Evolutionary conservation across 2,113 vertebrate species (phyloP).

Genomic region (Lycaon pictus): DNA sequence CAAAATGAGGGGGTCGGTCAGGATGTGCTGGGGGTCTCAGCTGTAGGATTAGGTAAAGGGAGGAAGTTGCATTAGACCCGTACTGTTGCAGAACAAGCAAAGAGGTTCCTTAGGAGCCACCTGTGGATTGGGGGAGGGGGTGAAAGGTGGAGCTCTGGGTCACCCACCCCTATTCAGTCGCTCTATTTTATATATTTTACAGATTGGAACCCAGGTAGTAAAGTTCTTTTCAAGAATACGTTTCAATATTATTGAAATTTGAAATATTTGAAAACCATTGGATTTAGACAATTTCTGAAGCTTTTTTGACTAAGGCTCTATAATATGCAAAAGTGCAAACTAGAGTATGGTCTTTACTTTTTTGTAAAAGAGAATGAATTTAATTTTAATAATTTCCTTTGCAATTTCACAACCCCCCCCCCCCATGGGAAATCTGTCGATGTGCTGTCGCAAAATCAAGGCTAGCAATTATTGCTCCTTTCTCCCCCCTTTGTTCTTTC

Average conservation of each 20-base stretch:
- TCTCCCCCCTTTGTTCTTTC: neutral
- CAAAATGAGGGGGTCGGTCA: neutral
- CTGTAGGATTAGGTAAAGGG: neutral
- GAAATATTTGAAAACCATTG: neutral
- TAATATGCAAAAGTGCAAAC: neutral
- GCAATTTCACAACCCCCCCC: neutral
- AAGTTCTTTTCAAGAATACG: neutral
- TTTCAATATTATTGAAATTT: neutral
- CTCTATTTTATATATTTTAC: neutral
- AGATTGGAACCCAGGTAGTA: neutral
- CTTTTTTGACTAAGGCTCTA: slow-evolving; percentile 12
- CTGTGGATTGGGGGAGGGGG: neutral
- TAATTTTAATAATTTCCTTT: slow-evolving; percentile 26
- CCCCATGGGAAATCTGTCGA: neutral
- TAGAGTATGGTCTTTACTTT: neutral
- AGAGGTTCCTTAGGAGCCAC: neutral
- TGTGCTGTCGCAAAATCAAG: neutral
- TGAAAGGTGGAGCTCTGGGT: neutral
- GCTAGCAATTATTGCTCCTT: neutral
- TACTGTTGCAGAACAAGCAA: neutral
- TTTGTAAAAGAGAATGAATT: neutral
- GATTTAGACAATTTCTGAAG: neutral
- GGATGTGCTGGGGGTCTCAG: neutral
- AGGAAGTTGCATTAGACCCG: neutral
- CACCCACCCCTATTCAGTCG: neutral